A percentile compares a stretch with the other conserved stretches of the same genome.
Conservation (phyloP, 2,888 invertebrate species). For the Pyralis farinalis region DNA sequence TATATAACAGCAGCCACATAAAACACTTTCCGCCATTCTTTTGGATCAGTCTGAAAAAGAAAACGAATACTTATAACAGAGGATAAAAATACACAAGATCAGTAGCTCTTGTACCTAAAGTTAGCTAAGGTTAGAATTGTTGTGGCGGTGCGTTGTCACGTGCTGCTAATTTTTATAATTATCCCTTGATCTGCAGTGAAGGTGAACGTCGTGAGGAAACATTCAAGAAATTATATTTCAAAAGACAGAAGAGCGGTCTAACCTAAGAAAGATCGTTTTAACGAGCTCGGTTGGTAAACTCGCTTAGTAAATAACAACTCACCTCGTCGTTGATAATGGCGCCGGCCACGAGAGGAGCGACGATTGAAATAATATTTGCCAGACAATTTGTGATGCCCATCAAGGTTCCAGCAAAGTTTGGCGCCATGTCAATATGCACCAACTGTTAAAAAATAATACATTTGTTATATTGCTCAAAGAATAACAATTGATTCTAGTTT, state of each 20-base stretch:
- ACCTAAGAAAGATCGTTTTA: no score
- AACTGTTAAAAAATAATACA: constrained; percentile 16
- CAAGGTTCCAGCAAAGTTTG: constrained; percentile 86
- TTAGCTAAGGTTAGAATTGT: no score
- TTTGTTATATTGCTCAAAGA: no score
- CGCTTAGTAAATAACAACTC: no score
- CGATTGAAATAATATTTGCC: constrained; percentile 84
- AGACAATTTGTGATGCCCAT: constrained; percentile 88
- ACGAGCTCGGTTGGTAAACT: no score
- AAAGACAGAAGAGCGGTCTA: background rate
- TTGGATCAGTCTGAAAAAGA: constrained; percentile 67
- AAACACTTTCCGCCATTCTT: constrained; percentile 85
- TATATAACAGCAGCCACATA: constrained; percentile 83
- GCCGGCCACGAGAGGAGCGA: constrained; percentile 85
- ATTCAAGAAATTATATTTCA: background rate
- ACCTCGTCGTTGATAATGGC: constrained; percentile 83
- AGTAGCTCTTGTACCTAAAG: no score
- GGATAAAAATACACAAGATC: no score
- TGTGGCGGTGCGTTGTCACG: no score
- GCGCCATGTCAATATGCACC: constrained; percentile 78
- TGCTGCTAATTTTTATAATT: no score
- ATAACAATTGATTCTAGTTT: no score
- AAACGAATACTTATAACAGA: background rate
- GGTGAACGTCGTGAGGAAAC: no score
- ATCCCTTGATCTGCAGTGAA: no score